Percentiles rank a stretch among this genome's conserved stretches.
Evolutionary conservation across 2,888 invertebrate genomes (phyloP).

Genomic region (Spisula subtruncata): DNA sequence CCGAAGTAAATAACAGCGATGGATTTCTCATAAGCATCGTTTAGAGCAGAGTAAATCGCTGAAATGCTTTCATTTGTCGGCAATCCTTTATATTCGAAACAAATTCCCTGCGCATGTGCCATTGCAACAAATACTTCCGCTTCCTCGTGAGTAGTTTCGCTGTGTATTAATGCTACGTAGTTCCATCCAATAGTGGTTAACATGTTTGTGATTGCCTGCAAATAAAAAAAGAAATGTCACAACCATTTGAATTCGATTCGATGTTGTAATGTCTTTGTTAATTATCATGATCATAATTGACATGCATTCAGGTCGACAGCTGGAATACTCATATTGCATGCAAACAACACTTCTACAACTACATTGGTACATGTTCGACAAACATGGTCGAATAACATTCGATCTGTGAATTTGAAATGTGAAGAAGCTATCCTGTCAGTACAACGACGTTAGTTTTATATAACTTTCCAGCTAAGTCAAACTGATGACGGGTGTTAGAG

Average conservation of each 20-base stretch:
- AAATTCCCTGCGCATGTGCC: conserved; percentile 51
- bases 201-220: conserved; percentile 72
- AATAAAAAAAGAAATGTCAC: background rate
- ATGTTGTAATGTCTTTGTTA: too few relatives aligned
- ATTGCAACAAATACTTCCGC: conserved; percentile 33
- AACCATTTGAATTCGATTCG: background rate
- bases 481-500: too few relatives aligned
- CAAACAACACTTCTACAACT: too few relatives aligned
- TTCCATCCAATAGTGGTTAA: conserved; percentile 71
- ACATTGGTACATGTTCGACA: too few relatives aligned
- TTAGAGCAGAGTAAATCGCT: conserved; percentile 31
- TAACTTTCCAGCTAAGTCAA: too few relatives aligned
- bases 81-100: conserved; percentile 39
- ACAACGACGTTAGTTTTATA: too few relatives aligned
- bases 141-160: conserved; percentile 59
- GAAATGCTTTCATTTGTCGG: background rate
- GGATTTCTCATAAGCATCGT: conserved; percentile 34
- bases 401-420: too few relatives aligned
- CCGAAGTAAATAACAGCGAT: conserved; percentile 61
- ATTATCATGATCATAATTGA: too few relatives aligned
- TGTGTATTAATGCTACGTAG: conserved; percentile 70
- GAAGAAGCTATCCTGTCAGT: too few relatives aligned
- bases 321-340: too few relatives aligned
- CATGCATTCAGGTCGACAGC: too few relatives aligned
- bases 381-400: too few relatives aligned